These are phyloP conservation scores for Caloenas nicobarica DNA, from an alignment of 2,113 vertebrate genomes.

Conservation along the genomic window DNA sequence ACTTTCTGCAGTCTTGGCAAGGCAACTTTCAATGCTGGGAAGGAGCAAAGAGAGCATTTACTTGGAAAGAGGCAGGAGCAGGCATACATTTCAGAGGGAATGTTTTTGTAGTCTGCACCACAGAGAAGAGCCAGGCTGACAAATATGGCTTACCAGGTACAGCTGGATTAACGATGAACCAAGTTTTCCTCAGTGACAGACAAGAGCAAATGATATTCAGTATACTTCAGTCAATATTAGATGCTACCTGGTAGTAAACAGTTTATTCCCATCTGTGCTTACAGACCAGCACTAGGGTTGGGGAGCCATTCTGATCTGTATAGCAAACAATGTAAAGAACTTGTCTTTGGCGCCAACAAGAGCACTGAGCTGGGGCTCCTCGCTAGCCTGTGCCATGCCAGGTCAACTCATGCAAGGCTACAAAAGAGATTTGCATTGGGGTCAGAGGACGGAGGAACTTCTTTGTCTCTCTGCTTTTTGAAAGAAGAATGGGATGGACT, in stretches of 20 bases:
- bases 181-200: neutral
- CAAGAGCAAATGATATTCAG: neutral
- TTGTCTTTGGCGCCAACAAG: neutral
- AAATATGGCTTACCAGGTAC: neutral
- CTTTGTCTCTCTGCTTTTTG: neutral
- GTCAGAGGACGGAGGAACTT: neutral
- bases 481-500: neutral
- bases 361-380: neutral
- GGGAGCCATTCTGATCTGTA: neutral
- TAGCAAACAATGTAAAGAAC: neutral
- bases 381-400: neutral
- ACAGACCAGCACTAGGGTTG: neutral
- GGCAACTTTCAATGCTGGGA: neutral
- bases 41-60: neutral
- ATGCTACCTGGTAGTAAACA: neutral
- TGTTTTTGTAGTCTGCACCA: neutral
- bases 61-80: neutral
- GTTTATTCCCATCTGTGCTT: neutral
- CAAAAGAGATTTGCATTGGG: neutral
- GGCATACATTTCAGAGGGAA: neutral
- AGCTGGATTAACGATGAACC: neutral
- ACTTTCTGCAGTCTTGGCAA: neutral
- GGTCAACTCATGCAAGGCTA: neutral
- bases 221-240: neutral
- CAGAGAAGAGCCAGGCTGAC: neutral